Base-by-base conservation (phyloP, 2,888 invertebrate genomes). In the Pycnomerus fuliginosus region DNA sequence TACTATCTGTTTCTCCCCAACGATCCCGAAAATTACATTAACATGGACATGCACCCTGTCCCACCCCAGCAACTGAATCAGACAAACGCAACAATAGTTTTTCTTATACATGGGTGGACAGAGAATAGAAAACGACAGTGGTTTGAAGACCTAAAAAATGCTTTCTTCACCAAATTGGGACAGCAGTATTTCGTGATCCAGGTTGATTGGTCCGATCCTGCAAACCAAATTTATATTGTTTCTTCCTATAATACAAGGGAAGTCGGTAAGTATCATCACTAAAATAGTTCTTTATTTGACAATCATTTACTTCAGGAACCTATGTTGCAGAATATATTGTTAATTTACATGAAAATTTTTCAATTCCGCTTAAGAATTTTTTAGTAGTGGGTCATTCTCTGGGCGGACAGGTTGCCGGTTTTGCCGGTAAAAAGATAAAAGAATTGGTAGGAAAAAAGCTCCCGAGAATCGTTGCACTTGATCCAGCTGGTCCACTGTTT, bases 401-500 rank as follows among this genome's bases (percentile, higher is more conserved):
- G 15, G 65, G 65, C 10, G 64, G 59, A 1, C 64, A 65, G 38
- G 50, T 62, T 8, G 43, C 50, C 8, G 64, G 65, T 3, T 64
- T 59, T 35, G 48, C 58, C 3, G 64, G 62, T 11, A 64, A 64
- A 53, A 51, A 50, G 20, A 49, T 65, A 10, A 22, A 48, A 15
- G 52, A 59, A 24, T 25, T 45, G 11, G 51, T 56, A 2, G 52
- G 56, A 7, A 33, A 54, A 33, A 55, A 50, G 36, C 27, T 65
- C 16, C 55, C 56, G 0, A 55, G 64, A 17, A 59, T 65, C 11
- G 42, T 63, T 13, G 64, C 61, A 3, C 44, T 65, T 5, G 65
- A 65, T 48, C 65, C 65, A n/a, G 65, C 64, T 34, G 65, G 64
- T 14, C 62, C 58, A 3, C 43, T 58, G 7, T 64, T 63, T 30